Conservation (phyloP, 2,888 invertebrate genomes). For the Acleris laterana region DNA sequence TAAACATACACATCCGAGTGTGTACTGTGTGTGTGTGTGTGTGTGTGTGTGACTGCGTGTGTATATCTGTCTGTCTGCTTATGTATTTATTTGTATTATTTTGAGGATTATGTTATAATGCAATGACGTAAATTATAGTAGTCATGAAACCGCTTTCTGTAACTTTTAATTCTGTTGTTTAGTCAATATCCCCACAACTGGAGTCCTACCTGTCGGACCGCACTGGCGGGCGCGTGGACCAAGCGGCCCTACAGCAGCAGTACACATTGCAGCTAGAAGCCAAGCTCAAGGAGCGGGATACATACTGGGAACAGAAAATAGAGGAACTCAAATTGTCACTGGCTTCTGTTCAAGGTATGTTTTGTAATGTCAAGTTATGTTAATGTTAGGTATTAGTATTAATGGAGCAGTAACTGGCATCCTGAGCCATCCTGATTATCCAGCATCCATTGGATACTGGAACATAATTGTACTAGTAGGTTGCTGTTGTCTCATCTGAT, state of each 20-base stretch:
- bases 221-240: constrained; percentile 71
- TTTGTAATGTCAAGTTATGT: background rate
- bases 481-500: too few species aligned
- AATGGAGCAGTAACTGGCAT: background rate
- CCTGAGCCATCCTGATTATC: too few species aligned
- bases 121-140: background rate
- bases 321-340: constrained; percentile 83
- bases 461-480: too few species aligned
- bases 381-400: background rate
- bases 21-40: too few species aligned
- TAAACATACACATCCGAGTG: too few species aligned
- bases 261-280: constrained; percentile 84
- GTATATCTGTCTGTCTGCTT: too few species aligned
- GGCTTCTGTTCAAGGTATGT: constrained; percentile 88
- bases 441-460: too few species aligned
- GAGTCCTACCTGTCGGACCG: constrained; percentile 74
- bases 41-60: too few species aligned
- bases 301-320: constrained; percentile 85
- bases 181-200: constrained; percentile 80
- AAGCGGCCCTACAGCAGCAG: constrained; percentile 81
- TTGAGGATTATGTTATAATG: too few species aligned
- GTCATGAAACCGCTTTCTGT: background rate
- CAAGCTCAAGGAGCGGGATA: constrained; percentile 85
- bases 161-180: constrained; percentile 34
- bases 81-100: too few species aligned